phyloP scores from a whole-genome alignment of 2,797 vertebrate genomes.

The Mastacembelus armatus region DNA sequence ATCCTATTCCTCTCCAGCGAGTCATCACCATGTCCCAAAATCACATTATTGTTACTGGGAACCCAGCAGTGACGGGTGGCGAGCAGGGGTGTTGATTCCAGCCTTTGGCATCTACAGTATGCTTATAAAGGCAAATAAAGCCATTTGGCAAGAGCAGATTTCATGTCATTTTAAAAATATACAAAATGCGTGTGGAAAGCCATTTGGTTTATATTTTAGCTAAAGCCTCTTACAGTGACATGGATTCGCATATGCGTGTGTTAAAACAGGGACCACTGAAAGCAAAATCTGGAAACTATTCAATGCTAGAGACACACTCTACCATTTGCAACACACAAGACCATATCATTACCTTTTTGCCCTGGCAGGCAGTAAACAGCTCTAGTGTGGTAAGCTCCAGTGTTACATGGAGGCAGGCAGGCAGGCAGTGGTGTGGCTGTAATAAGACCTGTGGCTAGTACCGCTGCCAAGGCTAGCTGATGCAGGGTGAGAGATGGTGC shows the following conservation, averaged over 20 bases:
- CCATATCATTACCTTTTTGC: conserved; percentile 76
- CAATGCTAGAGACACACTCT: conserved; percentile 41
- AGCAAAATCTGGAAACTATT: conserved; percentile 49
- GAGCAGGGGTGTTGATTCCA: conserved; percentile 77
- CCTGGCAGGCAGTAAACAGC: conserved; percentile 69
- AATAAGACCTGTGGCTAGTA: conserved; percentile 77
- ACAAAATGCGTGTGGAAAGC: conserved; percentile 61
- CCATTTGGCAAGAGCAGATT: conserved; percentile 75
- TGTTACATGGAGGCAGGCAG: conserved; percentile 67
- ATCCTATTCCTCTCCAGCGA: conserved; percentile 79
- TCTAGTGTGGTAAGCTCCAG: conserved; percentile 70
- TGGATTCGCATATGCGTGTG: conserved; percentile 40
- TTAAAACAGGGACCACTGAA: conserved; percentile 30
- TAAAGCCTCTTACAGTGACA: conserved; percentile 74
- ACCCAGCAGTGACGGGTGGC: conserved; percentile 75
- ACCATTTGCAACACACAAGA: conserved; percentile 60
- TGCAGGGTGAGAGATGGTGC: conserved; percentile 76
- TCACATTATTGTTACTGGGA: conserved; percentile 82
- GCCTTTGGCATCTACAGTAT: conserved; percentile 76
- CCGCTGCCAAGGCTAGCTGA: conserved; percentile 72
- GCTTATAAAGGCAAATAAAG: conserved; percentile 80
- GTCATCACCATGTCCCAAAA: conserved; percentile 85
- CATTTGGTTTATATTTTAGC: conserved; percentile 72
- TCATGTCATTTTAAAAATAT: conserved; percentile 75
- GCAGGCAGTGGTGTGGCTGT: conserved; percentile 72